Percentiles rank a stretch among this genome's conserved stretches.
Evolutionary conservation across 2,888 invertebrate genomes (phyloP).

Genomic region (Smittia aterrima): DNA sequence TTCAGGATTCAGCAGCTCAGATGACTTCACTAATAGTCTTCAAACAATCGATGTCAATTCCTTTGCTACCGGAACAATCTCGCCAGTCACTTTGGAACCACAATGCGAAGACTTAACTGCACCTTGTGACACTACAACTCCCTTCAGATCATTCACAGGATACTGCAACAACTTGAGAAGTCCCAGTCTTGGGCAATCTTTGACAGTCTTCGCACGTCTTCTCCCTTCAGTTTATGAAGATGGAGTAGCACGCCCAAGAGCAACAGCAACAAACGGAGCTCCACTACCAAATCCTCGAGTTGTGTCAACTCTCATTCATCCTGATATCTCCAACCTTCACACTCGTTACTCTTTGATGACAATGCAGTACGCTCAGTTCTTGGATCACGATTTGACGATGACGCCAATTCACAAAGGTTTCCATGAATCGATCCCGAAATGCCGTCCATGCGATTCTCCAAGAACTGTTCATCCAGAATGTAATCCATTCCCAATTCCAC

Average conservation of each 20-base stretch:
- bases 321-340: constrained; percentile 86
- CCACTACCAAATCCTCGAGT: constrained; percentile 81
- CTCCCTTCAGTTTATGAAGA: constrained; percentile 86
- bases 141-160: constrained; percentile 71
- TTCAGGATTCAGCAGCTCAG: constrained; percentile 55
- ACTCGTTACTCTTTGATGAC: constrained; percentile 85
- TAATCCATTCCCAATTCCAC: constrained; percentile 85
- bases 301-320: constrained; percentile 85
- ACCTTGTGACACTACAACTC: constrained; percentile 69
- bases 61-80: constrained; percentile 61
- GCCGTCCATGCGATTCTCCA: constrained; percentile 82
- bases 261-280: constrained; percentile 70
- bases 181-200: constrained; percentile 76
- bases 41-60: constrained; percentile 76
- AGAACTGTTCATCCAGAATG: constrained; percentile 90
- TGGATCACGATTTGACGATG: constrained; percentile 93
- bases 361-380: constrained; percentile 93
- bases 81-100: constrained; percentile 61
- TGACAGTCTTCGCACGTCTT: constrained; percentile 80
- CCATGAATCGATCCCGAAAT: constrained; percentile 86
- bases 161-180: constrained; percentile 85
- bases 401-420: constrained; percentile 91
- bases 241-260: constrained; percentile 78
- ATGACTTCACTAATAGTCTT: constrained; percentile 72
- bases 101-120: constrained; percentile 69